Percentiles rank a stretch among this genome's conserved stretches.
Evolutionary conservation across 2,888 invertebrate genomes (phyloP).

Genomic region (Neoaliturus tenellus): DNA sequence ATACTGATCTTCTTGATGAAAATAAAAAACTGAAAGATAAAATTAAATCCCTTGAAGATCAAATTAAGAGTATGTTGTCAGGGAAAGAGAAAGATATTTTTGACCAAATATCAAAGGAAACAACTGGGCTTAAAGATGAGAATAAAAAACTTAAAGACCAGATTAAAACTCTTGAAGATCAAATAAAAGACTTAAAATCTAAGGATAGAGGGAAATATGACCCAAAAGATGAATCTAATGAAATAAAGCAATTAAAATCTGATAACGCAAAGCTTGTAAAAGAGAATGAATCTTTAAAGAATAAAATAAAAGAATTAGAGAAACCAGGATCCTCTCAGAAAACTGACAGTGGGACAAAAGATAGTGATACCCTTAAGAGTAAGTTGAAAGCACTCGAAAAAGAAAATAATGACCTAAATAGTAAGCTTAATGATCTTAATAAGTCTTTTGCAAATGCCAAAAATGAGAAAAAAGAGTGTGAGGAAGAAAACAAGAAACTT

Average conservation of each 20-base stretch:
- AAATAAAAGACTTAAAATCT: background rate
- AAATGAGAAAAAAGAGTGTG: background rate
- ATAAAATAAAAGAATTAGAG: background rate
- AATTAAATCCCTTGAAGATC: background rate
- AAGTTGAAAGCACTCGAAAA: background rate
- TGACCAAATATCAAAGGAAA: background rate
- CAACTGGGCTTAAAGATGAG: background rate
- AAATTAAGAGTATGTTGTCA: background rate
- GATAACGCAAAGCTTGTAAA: background rate
- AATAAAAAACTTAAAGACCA: conserved; percentile 1
- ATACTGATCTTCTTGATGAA: conserved; percentile 7
- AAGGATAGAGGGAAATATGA: too few species aligned
- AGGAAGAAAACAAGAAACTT: conserved; percentile 35
- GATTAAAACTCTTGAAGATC: background rate
- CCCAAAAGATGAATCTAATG: background rate
- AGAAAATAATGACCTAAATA: background rate
- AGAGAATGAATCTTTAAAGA: background rate
- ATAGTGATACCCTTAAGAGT: background rate
- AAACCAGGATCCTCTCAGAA: background rate
- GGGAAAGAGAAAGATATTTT: background rate
- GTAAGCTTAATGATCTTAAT: background rate
- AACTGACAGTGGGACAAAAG: background rate
- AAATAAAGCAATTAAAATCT: background rate
- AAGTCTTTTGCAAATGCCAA: background rate
- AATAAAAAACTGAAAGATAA: background rate